These are phyloP conservation scores for Lethenteron reissneri DNA, from an alignment of 2,113 vertebrate genomes.

Conservation along the genomic window DNA sequence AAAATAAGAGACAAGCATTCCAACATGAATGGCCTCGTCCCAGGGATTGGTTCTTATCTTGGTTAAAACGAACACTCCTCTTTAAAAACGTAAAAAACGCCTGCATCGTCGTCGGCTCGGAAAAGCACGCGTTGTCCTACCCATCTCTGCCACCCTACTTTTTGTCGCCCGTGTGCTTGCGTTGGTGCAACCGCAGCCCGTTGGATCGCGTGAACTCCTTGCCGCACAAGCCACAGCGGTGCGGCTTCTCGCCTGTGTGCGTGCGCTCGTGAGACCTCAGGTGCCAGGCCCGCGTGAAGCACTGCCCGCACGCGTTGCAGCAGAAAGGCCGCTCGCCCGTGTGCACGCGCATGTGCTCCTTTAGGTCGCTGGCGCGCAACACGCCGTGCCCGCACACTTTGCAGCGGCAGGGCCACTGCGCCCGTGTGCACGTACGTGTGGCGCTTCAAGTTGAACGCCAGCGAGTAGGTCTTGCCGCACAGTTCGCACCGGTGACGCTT, in stretches of 20 bases:
- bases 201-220: constrained; percentile 1
- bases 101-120: no score
- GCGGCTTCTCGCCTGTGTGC: constrained; percentile 1
- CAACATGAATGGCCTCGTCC: no score
- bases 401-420: neutral
- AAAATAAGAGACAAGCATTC: no score
- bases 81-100: no score
- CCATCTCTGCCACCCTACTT: neutral
- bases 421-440: neutral
- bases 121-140: neutral
- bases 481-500: constrained; percentile 15
- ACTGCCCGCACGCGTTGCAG: neutral
- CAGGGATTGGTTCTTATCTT: no score
- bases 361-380: neutral
- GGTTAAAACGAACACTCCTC: no score
- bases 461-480: constrained; percentile 3
- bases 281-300: constrained; percentile 20
- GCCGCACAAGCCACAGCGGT: constrained; percentile 1
- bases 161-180: neutral
- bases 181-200: neutral
- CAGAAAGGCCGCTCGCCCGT: constrained; percentile 2
- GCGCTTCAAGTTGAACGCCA: neutral
- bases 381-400: neutral
- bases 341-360: constrained; percentile 6
- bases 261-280: constrained; percentile 31